These are phyloP conservation scores for Odocoileus hemionus DNA, from an alignment of 2,113 vertebrate species.

Conservation along the genomic window DNA sequence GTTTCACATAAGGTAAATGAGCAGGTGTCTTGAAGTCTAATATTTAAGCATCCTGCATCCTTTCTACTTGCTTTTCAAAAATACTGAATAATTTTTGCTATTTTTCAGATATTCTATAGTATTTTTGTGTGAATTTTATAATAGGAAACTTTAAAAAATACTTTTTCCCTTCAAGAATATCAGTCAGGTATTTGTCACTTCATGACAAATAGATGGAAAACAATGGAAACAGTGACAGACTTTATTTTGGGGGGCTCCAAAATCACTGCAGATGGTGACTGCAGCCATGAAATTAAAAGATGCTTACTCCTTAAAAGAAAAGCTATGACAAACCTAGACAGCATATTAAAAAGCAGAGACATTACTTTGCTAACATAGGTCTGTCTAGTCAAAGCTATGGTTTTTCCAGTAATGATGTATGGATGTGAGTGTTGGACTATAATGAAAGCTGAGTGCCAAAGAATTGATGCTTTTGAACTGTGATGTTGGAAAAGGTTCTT, in stretches of 20 bases:
- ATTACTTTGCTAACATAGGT: background rate
- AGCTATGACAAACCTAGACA: background rate
- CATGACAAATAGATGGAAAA: background rate
- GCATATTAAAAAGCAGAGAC: background rate
- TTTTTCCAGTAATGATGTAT: background rate
- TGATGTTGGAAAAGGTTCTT: background rate
- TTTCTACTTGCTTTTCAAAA: constrained; percentile 12
- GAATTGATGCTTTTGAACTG: background rate
- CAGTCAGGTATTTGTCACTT: background rate
- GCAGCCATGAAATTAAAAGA: background rate
- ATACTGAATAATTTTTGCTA: background rate
- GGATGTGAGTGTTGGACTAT: background rate
- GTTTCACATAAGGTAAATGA: background rate
- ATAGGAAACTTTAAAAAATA: background rate
- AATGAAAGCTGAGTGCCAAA: background rate
- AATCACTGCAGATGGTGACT: background rate
- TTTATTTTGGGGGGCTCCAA: background rate
- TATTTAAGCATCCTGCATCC: background rate
- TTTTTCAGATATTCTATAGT: background rate
- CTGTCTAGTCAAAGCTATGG: background rate
- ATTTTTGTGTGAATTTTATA: background rate
- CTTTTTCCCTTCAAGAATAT: background rate
- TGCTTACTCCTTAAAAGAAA: background rate
- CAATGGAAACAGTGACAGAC: background rate
- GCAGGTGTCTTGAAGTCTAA: background rate